These are phyloP conservation scores for Mercenaria mercenaria DNA, from an alignment of 1,140 invertebrate species.

Conservation along the genomic window DNA sequence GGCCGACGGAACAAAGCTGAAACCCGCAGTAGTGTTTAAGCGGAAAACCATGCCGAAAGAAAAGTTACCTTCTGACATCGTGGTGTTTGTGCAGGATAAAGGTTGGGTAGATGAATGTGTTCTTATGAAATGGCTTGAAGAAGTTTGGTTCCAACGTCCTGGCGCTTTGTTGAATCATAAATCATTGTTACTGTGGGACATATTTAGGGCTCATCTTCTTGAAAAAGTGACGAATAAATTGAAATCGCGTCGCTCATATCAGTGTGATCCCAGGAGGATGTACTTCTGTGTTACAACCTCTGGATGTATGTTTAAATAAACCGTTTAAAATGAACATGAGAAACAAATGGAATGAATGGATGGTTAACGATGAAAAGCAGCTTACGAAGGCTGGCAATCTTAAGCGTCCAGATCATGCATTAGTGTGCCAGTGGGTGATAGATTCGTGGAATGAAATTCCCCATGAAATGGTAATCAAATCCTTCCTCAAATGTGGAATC, in stretches of 20 bases:
- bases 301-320: constrained; percentile 70
- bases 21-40: constrained; percentile 77
- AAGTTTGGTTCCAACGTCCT: not conserved
- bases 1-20: constrained; percentile 58
- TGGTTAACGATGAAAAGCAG: constrained; percentile 3
- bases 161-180: not conserved
- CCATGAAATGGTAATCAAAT: too few relatives aligned
- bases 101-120: not conserved
- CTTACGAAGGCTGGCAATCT: constrained; percentile 56
- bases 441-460: too few relatives aligned
- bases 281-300: constrained; percentile 63
- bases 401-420: not conserved
- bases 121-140: not conserved
- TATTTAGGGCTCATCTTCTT: constrained; percentile 54
- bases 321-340: constrained; percentile 70
- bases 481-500: too few relatives aligned
- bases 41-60: constrained; percentile 63
- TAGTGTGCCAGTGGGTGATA: constrained; percentile 57
- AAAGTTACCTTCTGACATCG: not conserved
- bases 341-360: constrained; percentile 75
- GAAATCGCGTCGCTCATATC: not conserved
- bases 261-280: constrained; percentile 66
- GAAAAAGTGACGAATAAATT: not conserved
- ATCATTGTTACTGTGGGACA: not conserved
- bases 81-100: not conserved